Evolutionary conservation across 1,140 invertebrate species (phyloP).

Genomic region (Lucilia sericata): DNA sequence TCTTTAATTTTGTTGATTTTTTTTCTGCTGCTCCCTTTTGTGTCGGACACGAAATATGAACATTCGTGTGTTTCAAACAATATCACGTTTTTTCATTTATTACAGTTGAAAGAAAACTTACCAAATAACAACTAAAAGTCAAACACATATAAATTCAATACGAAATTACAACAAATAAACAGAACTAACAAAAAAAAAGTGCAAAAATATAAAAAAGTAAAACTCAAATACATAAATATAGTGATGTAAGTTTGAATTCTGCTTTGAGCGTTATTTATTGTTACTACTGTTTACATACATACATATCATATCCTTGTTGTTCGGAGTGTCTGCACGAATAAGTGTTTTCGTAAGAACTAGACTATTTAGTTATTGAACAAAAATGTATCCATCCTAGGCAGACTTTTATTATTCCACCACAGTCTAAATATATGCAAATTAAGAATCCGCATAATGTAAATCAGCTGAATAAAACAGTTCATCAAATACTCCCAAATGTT

Average conservation of each 20-base stretch:
- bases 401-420: no score
- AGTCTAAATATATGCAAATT: no score
- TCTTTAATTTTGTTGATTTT: no score
- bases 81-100: conserved; percentile 29
- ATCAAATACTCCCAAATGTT: no score
- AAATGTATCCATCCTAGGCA: no score
- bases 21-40: not conserved
- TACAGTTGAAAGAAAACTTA: conserved; percentile 13
- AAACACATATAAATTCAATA: conserved; percentile 2
- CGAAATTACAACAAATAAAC: not conserved
- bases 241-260: conserved; percentile 14
- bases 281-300: not conserved
- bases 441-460: no score
- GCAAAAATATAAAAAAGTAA: not conserved
- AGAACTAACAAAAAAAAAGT: not conserved
- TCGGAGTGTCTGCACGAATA: no score
- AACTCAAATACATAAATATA: not conserved
- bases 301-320: not conserved
- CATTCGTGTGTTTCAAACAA: not conserved
- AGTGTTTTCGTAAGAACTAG: no score
- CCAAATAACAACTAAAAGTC: conserved; percentile 29
- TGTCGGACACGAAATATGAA: not conserved
- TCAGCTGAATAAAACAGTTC: no score
- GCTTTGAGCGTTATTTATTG: conserved; percentile 16
- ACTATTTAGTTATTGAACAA: no score